Percentiles rank a stretch among this genome's conserved stretches.
Conservation (phyloP, 1,140 invertebrate genomes). For the Panagrolaimus sp. region DNA sequence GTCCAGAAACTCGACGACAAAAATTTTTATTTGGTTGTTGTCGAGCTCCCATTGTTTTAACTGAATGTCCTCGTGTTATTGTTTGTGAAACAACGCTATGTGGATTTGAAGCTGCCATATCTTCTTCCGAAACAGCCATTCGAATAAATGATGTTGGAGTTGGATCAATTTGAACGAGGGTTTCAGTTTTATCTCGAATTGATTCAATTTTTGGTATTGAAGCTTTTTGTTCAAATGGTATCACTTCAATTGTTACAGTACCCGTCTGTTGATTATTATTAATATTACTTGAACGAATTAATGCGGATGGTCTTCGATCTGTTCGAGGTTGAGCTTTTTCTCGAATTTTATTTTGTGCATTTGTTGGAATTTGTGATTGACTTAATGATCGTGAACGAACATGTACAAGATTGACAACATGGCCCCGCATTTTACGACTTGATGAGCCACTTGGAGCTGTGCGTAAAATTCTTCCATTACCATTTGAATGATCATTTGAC, state of each 20-base stretch:
- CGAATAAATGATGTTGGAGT: neutral
- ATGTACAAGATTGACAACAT: constrained; percentile 45
- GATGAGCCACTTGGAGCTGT: constrained; percentile 3
- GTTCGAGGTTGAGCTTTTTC: neutral
- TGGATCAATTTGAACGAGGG: neutral
- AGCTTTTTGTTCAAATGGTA: neutral
- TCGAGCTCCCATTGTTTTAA: neutral
- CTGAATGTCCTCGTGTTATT: neutral
- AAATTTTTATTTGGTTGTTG: constrained; percentile 12
- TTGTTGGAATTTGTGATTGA: constrained; percentile 34
- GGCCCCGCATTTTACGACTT: constrained; percentile 20
- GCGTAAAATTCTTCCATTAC: constrained; percentile 18
- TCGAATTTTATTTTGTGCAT: neutral
- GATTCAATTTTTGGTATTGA: neutral
- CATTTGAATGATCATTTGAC: too few relatives aligned
- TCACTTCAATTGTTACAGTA: constrained; percentile 9
- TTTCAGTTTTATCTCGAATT: neutral
- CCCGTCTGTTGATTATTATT: neutral
- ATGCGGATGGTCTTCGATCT: constrained; percentile 26
- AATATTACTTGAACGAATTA: constrained; percentile 20
- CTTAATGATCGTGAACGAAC: constrained; percentile 46
- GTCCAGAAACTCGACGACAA: constrained; percentile 5
- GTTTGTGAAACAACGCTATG: neutral
- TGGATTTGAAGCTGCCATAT: neutral
- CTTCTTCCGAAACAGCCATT: constrained; percentile 5